Evolutionary conservation across 2,797 vertebrate genomes (phyloP).

Genomic region (Ispidina picta): DNA sequence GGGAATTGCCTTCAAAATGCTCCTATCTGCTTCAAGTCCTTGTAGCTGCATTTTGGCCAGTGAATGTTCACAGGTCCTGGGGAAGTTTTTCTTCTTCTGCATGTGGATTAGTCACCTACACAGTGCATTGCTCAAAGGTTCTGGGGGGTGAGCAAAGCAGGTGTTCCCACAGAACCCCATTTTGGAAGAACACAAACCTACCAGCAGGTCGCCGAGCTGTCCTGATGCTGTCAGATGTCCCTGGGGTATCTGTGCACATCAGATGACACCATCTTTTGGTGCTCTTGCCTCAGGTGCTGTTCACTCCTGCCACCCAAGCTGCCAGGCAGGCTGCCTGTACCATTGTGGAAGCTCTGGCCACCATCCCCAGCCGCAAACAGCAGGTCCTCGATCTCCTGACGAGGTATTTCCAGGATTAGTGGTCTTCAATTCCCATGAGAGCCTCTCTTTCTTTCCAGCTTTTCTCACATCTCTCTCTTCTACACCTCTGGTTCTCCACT

Average conservation of each 20-base stretch:
- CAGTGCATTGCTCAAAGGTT: too few relatives aligned
- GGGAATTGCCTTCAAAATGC: background rate
- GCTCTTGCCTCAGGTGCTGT: slow-evolving; percentile 85
- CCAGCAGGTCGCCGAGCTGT: background rate
- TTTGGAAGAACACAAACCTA: background rate
- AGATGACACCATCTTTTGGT: background rate
- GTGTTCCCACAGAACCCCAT: background rate
- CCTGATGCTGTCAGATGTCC: background rate
- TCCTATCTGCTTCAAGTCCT: too few relatives aligned
- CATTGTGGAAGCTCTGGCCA: slow-evolving; percentile 95
- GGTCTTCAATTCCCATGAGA: background rate
- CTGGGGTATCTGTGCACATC: background rate
- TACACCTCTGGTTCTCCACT: background rate
- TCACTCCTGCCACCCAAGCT: slow-evolving; percentile 97
- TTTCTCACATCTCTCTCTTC: background rate
- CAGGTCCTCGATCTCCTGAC: slow-evolving; percentile 97
- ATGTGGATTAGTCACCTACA: background rate
- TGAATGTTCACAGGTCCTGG: background rate
- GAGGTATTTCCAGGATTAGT: slow-evolving; percentile 78
- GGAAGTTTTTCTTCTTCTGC: background rate
- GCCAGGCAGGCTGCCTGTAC: slow-evolving; percentile 96
- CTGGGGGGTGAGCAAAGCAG: background rate
- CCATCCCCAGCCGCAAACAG: slow-evolving; percentile 95
- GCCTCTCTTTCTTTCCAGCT: background rate
- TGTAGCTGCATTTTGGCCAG: background rate